Base-by-base conservation (phyloP, 2,113 vertebrate species). In the Uria lomvia region DNA sequence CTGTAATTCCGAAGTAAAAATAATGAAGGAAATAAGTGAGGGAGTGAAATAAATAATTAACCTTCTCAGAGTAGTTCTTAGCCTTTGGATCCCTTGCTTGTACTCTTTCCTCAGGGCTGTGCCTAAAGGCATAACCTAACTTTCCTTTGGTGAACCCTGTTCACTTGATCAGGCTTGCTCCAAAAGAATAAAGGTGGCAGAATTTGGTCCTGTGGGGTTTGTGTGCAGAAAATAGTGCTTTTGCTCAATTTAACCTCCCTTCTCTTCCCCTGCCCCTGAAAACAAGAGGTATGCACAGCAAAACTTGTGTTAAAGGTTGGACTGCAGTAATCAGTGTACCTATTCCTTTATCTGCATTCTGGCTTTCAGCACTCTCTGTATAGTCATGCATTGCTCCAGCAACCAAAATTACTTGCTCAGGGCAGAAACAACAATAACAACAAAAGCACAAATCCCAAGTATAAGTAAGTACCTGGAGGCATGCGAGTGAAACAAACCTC, bases 391-490 rank as follows among this genome's bases (percentile, higher is more conserved):
- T 72, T 72, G 47, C 81, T 92, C 83, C 71, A 52, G 91, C 47
- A 90, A 53, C 36, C 58, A 59, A 72, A 90, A 90, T 76, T 49
- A 62, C 63, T 86, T 59, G 90, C 83, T 93, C 14, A 45, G 73
- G 90, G 95, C 90, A 77, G 91, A 90, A 75, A 1, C 52, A 91
- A 49, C 62, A 70, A 73, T 34, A 90, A 68, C 67, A 93, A 67
- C n/a, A 84, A 84, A 90, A 86, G 30, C 81, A 84, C n/a, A 78
- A 88, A n/a, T 83, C 72, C 50, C 66, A 76, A 36, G 52, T 89
- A 67, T 73, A 88, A 86, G 72, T 63, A 89, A 88, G 56, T 55
- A 91, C 80, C 94, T 68, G 47, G 88, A 90, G 86, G 82, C 71
- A 47, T 27, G 32, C 2, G 6, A 84, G 65, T 68, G 47, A 86